Percentiles rank a stretch among this genome's conserved stretches.
phyloP scores from a whole-genome alignment of 2,888 invertebrate species.

The Colletes collaris region DNA sequence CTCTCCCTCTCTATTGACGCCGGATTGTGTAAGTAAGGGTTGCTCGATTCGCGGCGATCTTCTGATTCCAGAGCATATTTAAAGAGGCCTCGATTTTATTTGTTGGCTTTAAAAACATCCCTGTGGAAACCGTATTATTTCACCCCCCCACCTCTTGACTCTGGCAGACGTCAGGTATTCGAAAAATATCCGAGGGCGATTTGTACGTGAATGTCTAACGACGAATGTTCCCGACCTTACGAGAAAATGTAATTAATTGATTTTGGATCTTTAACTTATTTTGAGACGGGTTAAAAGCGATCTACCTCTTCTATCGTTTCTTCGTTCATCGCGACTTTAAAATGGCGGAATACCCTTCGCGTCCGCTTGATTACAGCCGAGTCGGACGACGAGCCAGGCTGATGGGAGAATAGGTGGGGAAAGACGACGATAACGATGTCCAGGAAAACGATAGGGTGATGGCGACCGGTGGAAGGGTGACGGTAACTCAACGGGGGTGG shows the following conservation, averaged over 20 bases:
- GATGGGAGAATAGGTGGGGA: conserved; percentile 5
- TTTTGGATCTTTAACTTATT: too few species aligned
- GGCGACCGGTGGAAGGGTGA: conserved; percentile 29
- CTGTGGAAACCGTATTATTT: conserved; percentile 54
- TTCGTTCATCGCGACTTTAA: conserved; percentile 12
- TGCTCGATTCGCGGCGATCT: conserved; percentile 65
- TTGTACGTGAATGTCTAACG: background rate
- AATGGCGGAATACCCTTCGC: conserved; percentile 13
- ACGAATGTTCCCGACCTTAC: too few species aligned
- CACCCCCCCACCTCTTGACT: conserved; percentile 1
- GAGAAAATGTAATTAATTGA: background rate
- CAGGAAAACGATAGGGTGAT: conserved; percentile 33
- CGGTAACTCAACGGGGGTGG: conserved; percentile 37
- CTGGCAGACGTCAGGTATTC: background rate
- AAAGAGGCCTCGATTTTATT: conserved; percentile 73
- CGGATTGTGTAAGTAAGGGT: conserved; percentile 52
- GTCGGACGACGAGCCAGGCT: conserved; percentile 10
- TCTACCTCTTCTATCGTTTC: background rate
- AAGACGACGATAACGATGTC: conserved; percentile 39
- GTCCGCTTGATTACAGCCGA: background rate
- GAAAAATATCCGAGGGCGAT: conserved; percentile 17
- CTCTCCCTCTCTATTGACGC: conserved; percentile 49
- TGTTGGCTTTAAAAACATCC: conserved; percentile 63
- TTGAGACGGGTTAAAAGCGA: too few species aligned
- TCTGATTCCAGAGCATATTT: conserved; percentile 75